Evolutionary conservation across 1,140 invertebrate genomes (phyloP).

Genomic region (Hestina assimilis): DNA sequence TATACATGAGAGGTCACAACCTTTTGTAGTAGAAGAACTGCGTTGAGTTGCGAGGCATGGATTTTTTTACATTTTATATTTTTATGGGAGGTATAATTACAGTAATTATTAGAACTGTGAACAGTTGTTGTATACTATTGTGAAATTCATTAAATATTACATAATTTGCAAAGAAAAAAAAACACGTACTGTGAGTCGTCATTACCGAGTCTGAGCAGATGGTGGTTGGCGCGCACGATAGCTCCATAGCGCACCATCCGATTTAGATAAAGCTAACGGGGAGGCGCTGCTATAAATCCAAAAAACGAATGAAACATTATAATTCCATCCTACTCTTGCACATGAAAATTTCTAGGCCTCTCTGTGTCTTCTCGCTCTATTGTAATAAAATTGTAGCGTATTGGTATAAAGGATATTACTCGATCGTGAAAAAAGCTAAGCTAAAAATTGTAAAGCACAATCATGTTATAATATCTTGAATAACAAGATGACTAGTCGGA

Average conservation of each 20-base stretch:
- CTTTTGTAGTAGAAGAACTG: no score
- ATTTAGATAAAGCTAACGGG: constrained; percentile 69
- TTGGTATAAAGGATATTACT: constrained; percentile 22
- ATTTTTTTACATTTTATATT: no score
- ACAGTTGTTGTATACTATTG: no score
- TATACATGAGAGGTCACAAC: no score
- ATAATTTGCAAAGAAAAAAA: constrained; percentile 1
- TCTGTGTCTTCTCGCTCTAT: constrained; percentile 39
- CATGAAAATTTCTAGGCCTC: constrained; percentile 46
- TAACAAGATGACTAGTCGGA: no score
- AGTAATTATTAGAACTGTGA: no score
- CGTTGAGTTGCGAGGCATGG: no score
- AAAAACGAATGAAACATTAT: constrained; percentile 53
- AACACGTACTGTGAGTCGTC: constrained; percentile 34
- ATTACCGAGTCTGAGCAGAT: constrained; percentile 41
- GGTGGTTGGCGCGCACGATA: constrained; percentile 49
- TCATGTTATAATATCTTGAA: no score
- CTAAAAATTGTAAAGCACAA: no score
- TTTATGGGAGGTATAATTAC: no score
- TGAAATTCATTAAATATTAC: not conserved
- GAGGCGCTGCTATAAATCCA: constrained; percentile 66
- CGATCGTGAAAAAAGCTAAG: no score
- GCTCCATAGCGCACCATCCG: constrained; percentile 66
- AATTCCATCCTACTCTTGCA: constrained; percentile 49
- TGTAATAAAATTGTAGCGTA: constrained; percentile 28